phyloP scores from a whole-genome alignment of 64 coral and sea anemone species.

The Pachyseris speciosa region DNA sequence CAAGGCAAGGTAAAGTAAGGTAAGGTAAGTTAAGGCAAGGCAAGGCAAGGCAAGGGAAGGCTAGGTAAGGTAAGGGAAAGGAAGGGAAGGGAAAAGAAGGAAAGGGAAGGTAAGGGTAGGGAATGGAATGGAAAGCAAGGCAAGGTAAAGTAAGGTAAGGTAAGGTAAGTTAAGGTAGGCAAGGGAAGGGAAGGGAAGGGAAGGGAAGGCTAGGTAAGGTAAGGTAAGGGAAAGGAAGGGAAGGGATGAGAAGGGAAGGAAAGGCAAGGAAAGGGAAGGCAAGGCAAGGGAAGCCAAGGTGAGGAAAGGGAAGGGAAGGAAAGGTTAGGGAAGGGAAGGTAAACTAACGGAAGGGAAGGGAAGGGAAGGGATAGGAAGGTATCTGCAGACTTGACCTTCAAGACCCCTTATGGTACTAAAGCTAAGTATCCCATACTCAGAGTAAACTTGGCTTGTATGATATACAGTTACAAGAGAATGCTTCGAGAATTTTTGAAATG shows the following conservation, averaged over 20 bases:
- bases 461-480: too few relatives aligned
- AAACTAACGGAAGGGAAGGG: neutral
- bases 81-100: neutral
- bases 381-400: too few relatives aligned
- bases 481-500: too few relatives aligned
- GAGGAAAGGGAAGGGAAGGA: neutral
- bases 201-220: neutral
- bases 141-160: too few relatives aligned
- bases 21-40: too few relatives aligned
- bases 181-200: neutral
- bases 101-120: too few relatives aligned
- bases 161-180: too few relatives aligned
- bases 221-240: neutral
- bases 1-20: too few relatives aligned
- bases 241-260: neutral
- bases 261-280: neutral
- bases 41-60: constrained; percentile 13
- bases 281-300: neutral
- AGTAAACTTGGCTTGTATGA: too few relatives aligned
- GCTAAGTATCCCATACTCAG: too few relatives aligned
- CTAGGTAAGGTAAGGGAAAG: neutral
- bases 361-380: neutral
- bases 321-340: neutral
- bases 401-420: too few relatives aligned
- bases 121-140: too few relatives aligned